Conservation (phyloP, 2,113 vertebrate genomes). For the Globicephala melas region DNA sequence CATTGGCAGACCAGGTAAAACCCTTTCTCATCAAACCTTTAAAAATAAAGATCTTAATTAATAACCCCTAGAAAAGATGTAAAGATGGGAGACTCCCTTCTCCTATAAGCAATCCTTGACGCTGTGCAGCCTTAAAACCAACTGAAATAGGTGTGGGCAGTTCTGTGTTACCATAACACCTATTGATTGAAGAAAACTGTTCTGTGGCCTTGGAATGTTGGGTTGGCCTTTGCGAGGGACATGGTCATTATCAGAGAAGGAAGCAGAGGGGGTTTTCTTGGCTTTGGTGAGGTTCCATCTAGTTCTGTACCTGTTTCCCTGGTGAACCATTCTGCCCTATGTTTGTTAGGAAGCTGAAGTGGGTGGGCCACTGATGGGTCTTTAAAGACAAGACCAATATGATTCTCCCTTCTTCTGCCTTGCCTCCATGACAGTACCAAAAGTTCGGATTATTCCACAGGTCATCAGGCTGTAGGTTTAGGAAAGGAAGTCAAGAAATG, state of each 20-base stretch:
- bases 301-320: background rate
- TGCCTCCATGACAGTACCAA: background rate
- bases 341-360: background rate
- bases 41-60: background rate
- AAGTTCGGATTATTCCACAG: constrained; percentile 29
- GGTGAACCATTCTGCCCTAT: background rate
- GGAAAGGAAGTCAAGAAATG: constrained; percentile 58
- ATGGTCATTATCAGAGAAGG: background rate
- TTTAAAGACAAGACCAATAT: background rate
- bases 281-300: background rate
- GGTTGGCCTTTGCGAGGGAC: background rate
- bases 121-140: background rate
- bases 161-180: background rate
- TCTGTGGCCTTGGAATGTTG: background rate
- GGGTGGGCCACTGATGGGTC: background rate
- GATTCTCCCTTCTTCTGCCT: background rate
- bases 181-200: background rate
- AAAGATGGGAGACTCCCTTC: background rate
- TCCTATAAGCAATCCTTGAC: background rate
- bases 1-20: background rate
- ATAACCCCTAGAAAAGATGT: background rate
- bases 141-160: background rate
- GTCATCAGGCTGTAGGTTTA: background rate
- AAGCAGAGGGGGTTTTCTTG: background rate
- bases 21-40: background rate